phyloP scores from a whole-genome alignment of 2,113 vertebrate genomes.

The Aphyosemion australe region DNA sequence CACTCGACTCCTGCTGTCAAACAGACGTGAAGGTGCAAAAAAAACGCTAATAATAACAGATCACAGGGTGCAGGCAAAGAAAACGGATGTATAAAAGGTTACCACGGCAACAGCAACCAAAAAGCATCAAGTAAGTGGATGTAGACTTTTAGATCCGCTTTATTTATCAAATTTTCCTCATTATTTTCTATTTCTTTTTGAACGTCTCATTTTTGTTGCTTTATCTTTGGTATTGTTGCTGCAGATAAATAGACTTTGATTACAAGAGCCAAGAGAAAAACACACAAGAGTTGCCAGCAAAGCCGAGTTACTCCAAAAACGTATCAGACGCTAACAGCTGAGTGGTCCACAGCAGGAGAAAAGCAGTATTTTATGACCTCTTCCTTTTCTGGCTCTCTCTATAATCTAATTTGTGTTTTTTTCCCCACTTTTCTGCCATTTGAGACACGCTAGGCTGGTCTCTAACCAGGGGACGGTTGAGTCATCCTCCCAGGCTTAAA shows the following conservation, averaged over 20 bases:
- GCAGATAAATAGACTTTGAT: background rate
- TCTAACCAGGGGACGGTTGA: constrained; percentile 36
- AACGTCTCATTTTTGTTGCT: constrained; percentile 11
- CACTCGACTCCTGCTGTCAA: constrained; percentile 12
- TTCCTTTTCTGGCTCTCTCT: constrained; percentile 23
- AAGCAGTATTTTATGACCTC: constrained; percentile 24
- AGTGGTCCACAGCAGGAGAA: constrained; percentile 30
- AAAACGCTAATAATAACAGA: constrained; percentile 44
- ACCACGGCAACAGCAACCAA: constrained; percentile 36
- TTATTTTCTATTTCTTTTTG: constrained; percentile 26
- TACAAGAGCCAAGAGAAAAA: constrained; percentile 23
- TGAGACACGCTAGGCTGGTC: constrained; percentile 61
- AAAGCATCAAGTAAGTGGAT: constrained; percentile 40
- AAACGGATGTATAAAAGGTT: constrained; percentile 17
- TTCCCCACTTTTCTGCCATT: constrained; percentile 45
- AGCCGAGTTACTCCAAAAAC: constrained; percentile 23
- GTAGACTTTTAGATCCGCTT: constrained; percentile 12
- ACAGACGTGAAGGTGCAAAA: constrained; percentile 17
- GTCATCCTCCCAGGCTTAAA: background rate
- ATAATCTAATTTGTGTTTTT: constrained; percentile 58
- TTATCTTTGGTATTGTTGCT: background rate
- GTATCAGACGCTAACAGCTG: constrained; percentile 15
- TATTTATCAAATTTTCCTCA: background rate
- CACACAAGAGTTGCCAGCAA: background rate
- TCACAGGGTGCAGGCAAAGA: constrained; percentile 20